Percentiles rank a stretch among this genome's conserved stretches.
Evolutionary conservation across 2,888 invertebrate species (phyloP).

Genomic region (Eupithecia abbreviata): DNA sequence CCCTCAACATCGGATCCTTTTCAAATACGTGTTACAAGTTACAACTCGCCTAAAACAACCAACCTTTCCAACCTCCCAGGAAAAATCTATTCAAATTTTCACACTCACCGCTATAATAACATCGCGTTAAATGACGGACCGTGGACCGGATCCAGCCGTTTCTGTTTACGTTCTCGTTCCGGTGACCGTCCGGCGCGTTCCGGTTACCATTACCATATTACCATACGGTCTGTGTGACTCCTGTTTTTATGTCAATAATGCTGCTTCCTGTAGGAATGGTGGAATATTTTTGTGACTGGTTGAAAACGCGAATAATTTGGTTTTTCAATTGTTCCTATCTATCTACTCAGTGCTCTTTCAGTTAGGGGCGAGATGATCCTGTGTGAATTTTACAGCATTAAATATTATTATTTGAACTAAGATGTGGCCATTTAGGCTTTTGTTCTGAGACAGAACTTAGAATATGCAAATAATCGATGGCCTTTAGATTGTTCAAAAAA

Average conservation of each 20-base stretch:
- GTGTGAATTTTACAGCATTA: background rate
- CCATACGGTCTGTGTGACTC: slow-evolving; percentile 27
- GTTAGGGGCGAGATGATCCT: background rate
- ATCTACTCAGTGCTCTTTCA: too few species aligned
- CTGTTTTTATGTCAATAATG: slow-evolving; percentile 25
- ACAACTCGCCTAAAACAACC: slow-evolving; percentile 3
- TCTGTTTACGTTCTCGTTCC: slow-evolving; percentile 56
- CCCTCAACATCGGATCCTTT: background rate
- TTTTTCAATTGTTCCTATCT: background rate
- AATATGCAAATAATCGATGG: too few species aligned
- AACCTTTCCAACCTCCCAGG: slow-evolving; percentile 7
- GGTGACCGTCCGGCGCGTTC: slow-evolving; percentile 46
- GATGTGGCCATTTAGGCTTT: too few species aligned
- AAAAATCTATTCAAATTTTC: slow-evolving; percentile 39
- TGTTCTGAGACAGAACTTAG: too few species aligned
- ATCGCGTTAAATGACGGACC: slow-evolving; percentile 48
- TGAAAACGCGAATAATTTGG: background rate
- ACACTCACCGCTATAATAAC: slow-evolving; percentile 45
- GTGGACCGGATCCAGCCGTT: slow-evolving; percentile 50
- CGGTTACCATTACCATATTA: slow-evolving; percentile 57
- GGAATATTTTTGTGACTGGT: slow-evolving; percentile 7
- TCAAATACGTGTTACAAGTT: background rate
- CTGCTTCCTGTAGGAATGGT: slow-evolving; percentile 10
- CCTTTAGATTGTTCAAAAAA: background rate
- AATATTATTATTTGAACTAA: background rate